Evolutionary conservation across 2,888 invertebrate genomes (phyloP), one percentile per base, ranked within the genome.

Genomic region (Protophormia terraenovae): DNA sequence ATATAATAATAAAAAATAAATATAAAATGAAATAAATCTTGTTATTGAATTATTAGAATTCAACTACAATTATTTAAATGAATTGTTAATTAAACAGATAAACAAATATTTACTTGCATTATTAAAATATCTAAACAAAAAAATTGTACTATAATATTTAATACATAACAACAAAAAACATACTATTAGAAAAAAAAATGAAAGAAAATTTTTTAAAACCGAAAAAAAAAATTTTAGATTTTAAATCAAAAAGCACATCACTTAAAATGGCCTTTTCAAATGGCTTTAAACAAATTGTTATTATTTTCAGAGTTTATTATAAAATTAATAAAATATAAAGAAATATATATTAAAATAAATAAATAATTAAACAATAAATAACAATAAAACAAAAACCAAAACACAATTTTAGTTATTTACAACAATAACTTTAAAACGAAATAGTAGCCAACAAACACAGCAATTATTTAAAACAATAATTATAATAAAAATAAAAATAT

Each of bases 211-310:
- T 67, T 67, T 60, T 45, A 55, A 55, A 41, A 53, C 53, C 45
- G 24, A 19, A 1, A 45, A 58, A 55, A 19, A 50, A 78, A 66
- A 10, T 71, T 27, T 66, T 85, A 85, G 82, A 85, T 82, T 85
- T 82, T 75, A 82, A 85, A 85, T 85, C 69, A 79, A 79, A 77
- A 84, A 85, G 85, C 85, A 85, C 85, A 85, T 85, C 82, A 85
- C 85, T 85, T 85, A 82, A 85, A 85, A 82, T 79, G 85, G 85
- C 85, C 85, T 85, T 85, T 78, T 75, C 45, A 82, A 85, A 85
- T 85, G 85, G 85, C 85, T 85, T 82, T 85, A 85, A 85, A 85
- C 82, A 82, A 82, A 85, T 85, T 85, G 85, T 85, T 85, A 85
- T 79, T 82, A 82, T 85, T 82, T 85, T 82, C 85, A 85, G 85